Conservation (phyloP, 1,140 invertebrate genomes). For the Cryptotermes secundus region DNA sequence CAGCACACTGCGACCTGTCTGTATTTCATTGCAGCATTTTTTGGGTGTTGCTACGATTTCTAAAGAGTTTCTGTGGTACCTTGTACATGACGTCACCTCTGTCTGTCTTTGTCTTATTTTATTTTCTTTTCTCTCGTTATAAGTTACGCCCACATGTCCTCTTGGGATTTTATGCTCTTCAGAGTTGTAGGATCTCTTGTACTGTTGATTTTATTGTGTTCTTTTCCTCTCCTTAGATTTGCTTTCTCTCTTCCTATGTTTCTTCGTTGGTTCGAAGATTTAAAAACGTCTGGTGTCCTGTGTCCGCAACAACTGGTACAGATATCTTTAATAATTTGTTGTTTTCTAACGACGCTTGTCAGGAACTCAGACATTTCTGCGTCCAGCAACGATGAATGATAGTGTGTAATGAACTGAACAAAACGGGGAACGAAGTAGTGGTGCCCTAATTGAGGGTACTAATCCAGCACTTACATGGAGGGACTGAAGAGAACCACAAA, state of each 20-base stretch:
- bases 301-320: no score
- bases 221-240: not conserved
- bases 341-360: no score
- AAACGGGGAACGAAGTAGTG: no score
- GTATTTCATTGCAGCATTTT: not conserved
- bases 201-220: not conserved
- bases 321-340: no score
- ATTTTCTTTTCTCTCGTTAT: not conserved
- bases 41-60: not conserved
- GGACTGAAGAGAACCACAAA: no score
- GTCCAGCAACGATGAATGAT: no score
- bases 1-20: not conserved
- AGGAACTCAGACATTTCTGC: no score
- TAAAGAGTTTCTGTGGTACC: not conserved
- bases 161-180: conserved; percentile 7
- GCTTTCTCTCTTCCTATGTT: not conserved
- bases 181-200: not conserved
- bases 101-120: not conserved
- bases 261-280: not conserved
- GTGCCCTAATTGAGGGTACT: no score
- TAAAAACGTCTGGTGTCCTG: no score
- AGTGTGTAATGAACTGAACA: no score
- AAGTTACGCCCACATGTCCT: not conserved
- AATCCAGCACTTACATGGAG: no score
- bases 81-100: not conserved